phyloP scores from a whole-genome alignment of 2,113 vertebrate genomes.

The Caranx melampygus region DNA sequence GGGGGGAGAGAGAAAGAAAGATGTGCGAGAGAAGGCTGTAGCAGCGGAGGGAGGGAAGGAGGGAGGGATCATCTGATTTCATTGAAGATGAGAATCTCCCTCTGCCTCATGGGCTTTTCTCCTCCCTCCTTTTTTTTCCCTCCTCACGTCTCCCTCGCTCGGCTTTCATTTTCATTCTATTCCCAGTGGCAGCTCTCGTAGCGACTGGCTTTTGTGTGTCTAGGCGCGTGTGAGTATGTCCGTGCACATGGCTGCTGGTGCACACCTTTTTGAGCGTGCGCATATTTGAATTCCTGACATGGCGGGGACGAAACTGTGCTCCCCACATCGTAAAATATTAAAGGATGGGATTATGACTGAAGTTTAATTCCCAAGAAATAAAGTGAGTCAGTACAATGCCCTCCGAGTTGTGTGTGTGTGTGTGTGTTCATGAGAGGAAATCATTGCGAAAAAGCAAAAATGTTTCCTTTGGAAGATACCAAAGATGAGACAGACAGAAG shows the following conservation, averaged over 20 bases:
- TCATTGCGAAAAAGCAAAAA: slow-evolving; percentile 6
- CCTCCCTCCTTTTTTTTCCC: slow-evolving; percentile 57
- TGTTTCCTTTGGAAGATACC: slow-evolving; percentile 6
- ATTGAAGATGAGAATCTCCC: slow-evolving; percentile 78
- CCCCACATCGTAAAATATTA: not conserved
- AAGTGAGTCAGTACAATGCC: not conserved
- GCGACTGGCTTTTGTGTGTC: slow-evolving; percentile 32
- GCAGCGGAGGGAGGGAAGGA: not conserved
- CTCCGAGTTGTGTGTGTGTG: not conserved
- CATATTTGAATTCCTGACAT: not conserved
- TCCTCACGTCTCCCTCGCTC: slow-evolving; percentile 40
- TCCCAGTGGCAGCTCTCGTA: slow-evolving; percentile 66
- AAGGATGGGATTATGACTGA: not conserved
- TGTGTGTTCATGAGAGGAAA: slow-evolving; percentile 1
- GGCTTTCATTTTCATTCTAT: slow-evolving; percentile 62
- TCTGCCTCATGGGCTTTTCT: slow-evolving; percentile 79
- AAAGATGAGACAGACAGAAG: not conserved
- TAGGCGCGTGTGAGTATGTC: slow-evolving; percentile 12
- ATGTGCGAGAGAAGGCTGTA: no score
- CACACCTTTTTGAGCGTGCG: not conserved
- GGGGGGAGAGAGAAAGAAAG: not conserved
- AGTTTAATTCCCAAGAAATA: not conserved
- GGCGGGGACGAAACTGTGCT: not conserved
- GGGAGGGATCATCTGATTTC: slow-evolving; percentile 76
- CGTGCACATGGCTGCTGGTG: slow-evolving; percentile 8